Conservation (phyloP, 2,797 vertebrate genomes). For the Melanogrammus aeglefinus region DNA sequence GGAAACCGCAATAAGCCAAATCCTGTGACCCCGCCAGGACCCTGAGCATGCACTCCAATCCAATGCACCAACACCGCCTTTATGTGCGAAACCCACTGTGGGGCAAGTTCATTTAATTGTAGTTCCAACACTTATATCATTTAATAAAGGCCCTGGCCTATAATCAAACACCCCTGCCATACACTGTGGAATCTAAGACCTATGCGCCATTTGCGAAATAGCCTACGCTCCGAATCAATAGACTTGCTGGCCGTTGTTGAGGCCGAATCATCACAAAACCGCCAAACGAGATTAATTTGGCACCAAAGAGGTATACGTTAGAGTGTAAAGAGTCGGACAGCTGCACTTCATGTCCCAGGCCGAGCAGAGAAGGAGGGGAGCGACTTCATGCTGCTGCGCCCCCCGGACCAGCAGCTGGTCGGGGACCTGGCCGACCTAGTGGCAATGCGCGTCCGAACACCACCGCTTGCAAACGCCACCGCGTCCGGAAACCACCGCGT, state of each 20-base stretch:
- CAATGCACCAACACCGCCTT: conserved; percentile 64
- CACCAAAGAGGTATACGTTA: conserved; percentile 43
- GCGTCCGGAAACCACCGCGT: background rate
- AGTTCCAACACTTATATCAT: conserved; percentile 55
- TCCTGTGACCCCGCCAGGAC: conserved; percentile 72
- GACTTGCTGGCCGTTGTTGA: conserved; percentile 41
- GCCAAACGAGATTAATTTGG: conserved; percentile 57
- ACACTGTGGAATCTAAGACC: conserved; percentile 42
- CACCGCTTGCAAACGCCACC: background rate
- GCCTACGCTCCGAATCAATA: conserved; percentile 42
- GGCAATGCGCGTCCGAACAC: no score
- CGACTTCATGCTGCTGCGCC: conserved; percentile 44
- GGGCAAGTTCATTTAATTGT: conserved; percentile 47
- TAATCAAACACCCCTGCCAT: conserved; percentile 30
- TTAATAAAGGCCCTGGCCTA: conserved; percentile 46
- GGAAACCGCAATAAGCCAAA: conserved; percentile 83
- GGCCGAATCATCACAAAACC: conserved; percentile 40
- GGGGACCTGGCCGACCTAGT: conserved; percentile 26
- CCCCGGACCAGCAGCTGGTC: conserved; percentile 38
- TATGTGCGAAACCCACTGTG: conserved; percentile 62
- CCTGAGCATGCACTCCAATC: conserved; percentile 66
- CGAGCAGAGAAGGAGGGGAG: conserved; percentile 54
- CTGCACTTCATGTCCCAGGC: conserved; percentile 48
- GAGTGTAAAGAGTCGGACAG: conserved; percentile 51
- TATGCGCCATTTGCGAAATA: conserved; percentile 36